phyloP scores from a whole-genome alignment of 1,140 invertebrate species.

The Belonocnema kinseyi region DNA sequence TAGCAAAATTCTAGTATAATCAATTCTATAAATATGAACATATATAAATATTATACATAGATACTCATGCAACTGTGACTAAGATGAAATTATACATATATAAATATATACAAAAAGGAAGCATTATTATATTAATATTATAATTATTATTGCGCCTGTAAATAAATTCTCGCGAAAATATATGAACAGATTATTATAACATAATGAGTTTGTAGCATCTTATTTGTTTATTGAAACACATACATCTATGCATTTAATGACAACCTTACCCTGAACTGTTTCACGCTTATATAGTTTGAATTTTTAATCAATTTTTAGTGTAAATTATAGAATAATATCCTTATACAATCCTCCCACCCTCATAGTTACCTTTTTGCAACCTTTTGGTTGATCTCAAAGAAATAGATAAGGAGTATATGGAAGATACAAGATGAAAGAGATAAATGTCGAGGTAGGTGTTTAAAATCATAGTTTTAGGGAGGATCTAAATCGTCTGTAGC shows the following conservation, averaged over 20 bases:
- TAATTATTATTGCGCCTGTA: constrained; percentile 71
- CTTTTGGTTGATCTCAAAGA: too few relatives aligned
- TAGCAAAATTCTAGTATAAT: constrained; percentile 69
- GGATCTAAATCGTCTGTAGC: too few relatives aligned
- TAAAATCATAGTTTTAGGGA: too few relatives aligned
- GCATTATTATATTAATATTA: constrained; percentile 63
- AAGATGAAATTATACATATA: constrained; percentile 65
- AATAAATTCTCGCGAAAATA: constrained; percentile 75
- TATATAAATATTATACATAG: constrained; percentile 64
- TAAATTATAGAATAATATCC: too few relatives aligned
- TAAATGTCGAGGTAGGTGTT: too few relatives aligned
- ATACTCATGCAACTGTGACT: constrained; percentile 67
- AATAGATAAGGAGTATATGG: too few relatives aligned
- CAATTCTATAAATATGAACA: constrained; percentile 71
- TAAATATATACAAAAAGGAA: constrained; percentile 66
- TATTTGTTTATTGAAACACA: constrained; percentile 35
- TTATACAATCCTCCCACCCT: too few relatives aligned
- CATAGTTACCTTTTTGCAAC: too few relatives aligned
- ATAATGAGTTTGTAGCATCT: constrained; percentile 35
- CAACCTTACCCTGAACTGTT: too few relatives aligned
- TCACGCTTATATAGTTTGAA: too few relatives aligned
- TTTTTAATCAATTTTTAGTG: too few relatives aligned
- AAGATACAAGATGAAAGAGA: too few relatives aligned
- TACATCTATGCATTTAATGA: neutral
- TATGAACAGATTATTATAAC: constrained; percentile 75